Base-by-base conservation (phyloP, 1,140 invertebrate genomes). In the Geopemphigus sp. region DNA sequence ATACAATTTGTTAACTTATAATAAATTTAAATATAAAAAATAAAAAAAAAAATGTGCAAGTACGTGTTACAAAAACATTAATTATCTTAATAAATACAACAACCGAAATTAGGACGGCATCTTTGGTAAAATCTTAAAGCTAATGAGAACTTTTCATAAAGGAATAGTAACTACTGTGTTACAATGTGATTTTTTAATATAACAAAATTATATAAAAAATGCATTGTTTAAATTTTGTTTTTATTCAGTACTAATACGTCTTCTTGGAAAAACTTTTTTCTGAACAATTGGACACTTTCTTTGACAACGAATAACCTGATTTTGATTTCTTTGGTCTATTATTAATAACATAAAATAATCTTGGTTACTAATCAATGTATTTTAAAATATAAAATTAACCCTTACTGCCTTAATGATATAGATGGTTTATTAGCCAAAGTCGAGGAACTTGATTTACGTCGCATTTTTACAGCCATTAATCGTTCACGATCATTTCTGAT, bases 401-500 rank as follows among this genome's bases (percentile, higher is more conserved):
- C 74, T 63, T n/a, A 78, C 74, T 63, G 54, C 29, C 50, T 78
- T 17, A 47, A 61, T 24, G 15, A 19, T 45, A n/a, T n/a, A 45
- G 74, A 45, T n/a, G 15, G 32, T 63, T 78, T 78, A 5, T 63
- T 47, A 47, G 5, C 12, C 15, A 78, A 61, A 1, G 57, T 5
- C 29, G 74, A 59, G 17, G 74, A 59, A 17, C 54, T 78, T 61
- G 74, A 63, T 29, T 78, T 78, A 0, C 57, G 57, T 5, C 57
- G 29, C n/a, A 61, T 17, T 61, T 50, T 78, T 45, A 78, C 53
- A 47, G 74, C 45, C 17, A 24, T 50, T 17, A 78, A 15, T 22
- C 73, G 57, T 32, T 81, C 73, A 66, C 81, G 56, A 57, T 81
- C 81, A 53, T 19, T 5, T 32, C 45, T 56, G 15, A 81, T 81